Conservation (phyloP, 2,888 invertebrate species). For the Leucozona laternaria region DNA sequence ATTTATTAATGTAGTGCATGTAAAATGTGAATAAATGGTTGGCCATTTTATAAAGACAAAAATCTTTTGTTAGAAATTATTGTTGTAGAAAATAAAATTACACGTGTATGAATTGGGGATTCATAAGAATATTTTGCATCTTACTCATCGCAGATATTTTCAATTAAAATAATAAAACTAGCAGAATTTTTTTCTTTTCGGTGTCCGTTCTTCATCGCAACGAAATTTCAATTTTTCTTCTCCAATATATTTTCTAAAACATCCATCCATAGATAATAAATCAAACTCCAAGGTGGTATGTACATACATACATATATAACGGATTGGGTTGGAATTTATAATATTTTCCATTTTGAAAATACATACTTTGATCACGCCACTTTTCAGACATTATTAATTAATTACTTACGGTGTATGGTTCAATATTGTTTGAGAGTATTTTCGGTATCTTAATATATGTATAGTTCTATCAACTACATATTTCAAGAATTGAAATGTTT, state of each 20-base stretch:
- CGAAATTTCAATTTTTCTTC: not conserved
- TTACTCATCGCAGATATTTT: conserved; percentile 26
- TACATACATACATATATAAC: no score
- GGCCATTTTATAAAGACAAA: conserved; percentile 3
- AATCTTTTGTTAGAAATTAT: conserved; percentile 15
- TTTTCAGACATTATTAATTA: conserved; percentile 13
- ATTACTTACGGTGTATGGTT: not conserved
- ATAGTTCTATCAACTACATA: not conserved
- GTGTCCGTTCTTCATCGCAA: not conserved
- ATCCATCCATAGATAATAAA: conserved; percentile 29
- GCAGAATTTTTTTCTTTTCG: not conserved
- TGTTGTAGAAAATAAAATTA: not conserved
- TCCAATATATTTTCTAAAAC: conserved; percentile 10
- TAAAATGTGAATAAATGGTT: conserved; percentile 5
- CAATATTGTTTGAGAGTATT: not conserved
- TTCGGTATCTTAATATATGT: not conserved
- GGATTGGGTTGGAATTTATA: conserved; percentile 3
- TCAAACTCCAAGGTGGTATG: conserved; percentile 31
- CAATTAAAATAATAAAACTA: not conserved
- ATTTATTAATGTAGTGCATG: conserved; percentile 47
- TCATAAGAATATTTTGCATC: not conserved
- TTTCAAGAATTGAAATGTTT: not conserved
- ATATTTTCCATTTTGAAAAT: conserved; percentile 13
- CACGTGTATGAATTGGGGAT: conserved; percentile 12
- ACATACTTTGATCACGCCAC: not conserved